A percentile compares a stretch with the other conserved stretches of the same genome.
Evolutionary conservation across 2,888 invertebrate genomes (phyloP).

Genomic region (Flabesymbios commensalis): DNA sequence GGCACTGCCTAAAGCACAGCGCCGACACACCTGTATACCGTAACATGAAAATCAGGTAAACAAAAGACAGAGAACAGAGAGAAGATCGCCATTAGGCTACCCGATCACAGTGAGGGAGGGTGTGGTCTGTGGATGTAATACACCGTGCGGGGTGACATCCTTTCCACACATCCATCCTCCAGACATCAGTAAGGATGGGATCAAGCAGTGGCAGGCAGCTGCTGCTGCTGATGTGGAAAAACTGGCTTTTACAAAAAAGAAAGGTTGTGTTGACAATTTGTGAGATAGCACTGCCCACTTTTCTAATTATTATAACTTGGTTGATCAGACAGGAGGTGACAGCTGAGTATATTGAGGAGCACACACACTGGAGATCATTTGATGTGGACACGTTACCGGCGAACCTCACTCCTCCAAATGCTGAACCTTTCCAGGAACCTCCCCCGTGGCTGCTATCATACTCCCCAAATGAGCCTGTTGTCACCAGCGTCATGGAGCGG

Average conservation of each 20-base stretch:
- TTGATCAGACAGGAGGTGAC: constrained; percentile 71
- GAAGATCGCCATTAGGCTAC: no score
- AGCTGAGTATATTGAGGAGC: not conserved
- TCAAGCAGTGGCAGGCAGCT: no score
- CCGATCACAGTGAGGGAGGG: no score
- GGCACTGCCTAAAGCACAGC: no score
- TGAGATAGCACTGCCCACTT: constrained; percentile 66
- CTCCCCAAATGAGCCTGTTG: constrained; percentile 17
- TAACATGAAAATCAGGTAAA: no score
- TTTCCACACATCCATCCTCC: no score
- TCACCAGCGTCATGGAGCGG: constrained; percentile 8
- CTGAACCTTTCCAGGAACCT: not conserved
- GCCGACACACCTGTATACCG: no score
- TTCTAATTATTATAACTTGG: constrained; percentile 68
- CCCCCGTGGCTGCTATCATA: constrained; percentile 21
- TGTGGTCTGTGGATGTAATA: no score
- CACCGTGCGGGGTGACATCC: no score
- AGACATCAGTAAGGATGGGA: no score
- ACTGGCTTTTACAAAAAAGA: constrained; percentile 76
- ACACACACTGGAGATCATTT: constrained; percentile 27
- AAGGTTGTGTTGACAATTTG: constrained; percentile 71
- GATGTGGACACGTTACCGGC: not conserved
- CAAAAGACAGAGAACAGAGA: no score
- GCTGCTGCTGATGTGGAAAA: constrained; percentile 80
- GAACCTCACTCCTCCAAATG: no score